Evolutionary conservation across 2,797 vertebrate genomes (phyloP).

Genomic region (Antrozous pallidus): DNA sequence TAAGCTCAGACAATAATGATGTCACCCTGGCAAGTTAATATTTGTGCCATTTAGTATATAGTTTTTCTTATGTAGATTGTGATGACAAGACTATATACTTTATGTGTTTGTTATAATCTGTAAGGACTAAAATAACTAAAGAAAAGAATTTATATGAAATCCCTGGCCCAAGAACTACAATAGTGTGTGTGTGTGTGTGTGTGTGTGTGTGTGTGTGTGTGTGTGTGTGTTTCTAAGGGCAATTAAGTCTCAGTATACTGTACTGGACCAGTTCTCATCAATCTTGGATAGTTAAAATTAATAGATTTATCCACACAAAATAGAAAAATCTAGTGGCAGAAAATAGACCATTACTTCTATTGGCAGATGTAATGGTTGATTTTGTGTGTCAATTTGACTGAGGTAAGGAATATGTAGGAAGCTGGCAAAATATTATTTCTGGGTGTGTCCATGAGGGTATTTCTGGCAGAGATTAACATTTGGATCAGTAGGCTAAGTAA

Average conservation of each 20-base stretch:
- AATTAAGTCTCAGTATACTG: neutral
- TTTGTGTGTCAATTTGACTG: neutral
- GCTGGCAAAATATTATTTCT: neutral
- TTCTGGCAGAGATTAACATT: neutral
- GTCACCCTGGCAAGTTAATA: neutral
- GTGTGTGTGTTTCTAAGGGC: neutral
- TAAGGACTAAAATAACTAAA: neutral
- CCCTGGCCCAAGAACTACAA: rapidly evolving
- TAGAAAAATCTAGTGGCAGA: neutral
- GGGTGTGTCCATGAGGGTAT: neutral
- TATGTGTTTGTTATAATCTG: neutral
- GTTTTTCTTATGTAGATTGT: neutral
- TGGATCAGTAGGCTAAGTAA: neutral
- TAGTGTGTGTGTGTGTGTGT: neutral
- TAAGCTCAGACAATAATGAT: neutral
- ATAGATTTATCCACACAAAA: neutral
- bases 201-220: neutral
- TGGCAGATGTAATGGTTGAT: neutral
- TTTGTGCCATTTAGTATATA: neutral
- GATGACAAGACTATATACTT: neutral
- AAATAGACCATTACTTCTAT: neutral
- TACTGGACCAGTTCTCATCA: neutral
- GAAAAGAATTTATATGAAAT: neutral
- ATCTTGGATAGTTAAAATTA: neutral
- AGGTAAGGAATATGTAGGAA: neutral